Evolutionary conservation across 1,140 invertebrate genomes (phyloP).

Genomic region (Tigriopus japonicus): DNA sequence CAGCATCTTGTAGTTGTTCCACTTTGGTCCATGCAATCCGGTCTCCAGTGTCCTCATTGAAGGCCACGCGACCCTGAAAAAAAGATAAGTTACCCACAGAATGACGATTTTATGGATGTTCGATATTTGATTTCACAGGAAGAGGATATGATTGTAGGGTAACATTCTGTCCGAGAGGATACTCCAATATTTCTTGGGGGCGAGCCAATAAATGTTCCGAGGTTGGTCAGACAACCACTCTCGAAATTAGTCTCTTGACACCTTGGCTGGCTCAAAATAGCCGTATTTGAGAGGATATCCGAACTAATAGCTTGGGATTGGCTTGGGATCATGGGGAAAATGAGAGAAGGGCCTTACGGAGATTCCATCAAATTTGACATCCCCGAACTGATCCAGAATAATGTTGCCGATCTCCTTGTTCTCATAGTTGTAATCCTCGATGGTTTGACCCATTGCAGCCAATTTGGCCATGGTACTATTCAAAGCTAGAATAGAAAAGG

Average conservation of each 20-base stretch:
- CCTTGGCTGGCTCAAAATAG: no score
- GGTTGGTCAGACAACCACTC: neutral
- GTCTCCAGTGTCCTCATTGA: constrained; percentile 83
- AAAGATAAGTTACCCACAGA: constrained; percentile 15
- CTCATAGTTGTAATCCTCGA: constrained; percentile 95
- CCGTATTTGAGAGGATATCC: no score
- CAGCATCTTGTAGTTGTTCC: constrained; percentile 87
- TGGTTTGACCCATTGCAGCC: constrained; percentile 47
- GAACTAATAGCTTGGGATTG: no score
- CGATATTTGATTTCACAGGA: no score
- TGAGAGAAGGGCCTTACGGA: constrained; percentile 49
- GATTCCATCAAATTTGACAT: constrained; percentile 88
- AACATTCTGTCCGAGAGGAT: no score
- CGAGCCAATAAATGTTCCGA: constrained; percentile 3
- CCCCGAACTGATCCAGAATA: constrained; percentile 92
- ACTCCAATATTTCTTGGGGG: neutral
- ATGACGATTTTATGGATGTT: no score
- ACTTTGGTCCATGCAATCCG: constrained; percentile 96
- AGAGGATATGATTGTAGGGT: no score
- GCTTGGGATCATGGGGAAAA: neutral
- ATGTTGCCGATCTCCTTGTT: constrained; percentile 83
- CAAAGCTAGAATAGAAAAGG: constrained; percentile 45
- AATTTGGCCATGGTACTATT: constrained; percentile 85
- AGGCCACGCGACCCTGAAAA: constrained; percentile 74
- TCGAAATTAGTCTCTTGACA: no score